phyloP scores from a whole-genome alignment of 2,888 invertebrate species.

The Drosophila planitibia region DNA sequence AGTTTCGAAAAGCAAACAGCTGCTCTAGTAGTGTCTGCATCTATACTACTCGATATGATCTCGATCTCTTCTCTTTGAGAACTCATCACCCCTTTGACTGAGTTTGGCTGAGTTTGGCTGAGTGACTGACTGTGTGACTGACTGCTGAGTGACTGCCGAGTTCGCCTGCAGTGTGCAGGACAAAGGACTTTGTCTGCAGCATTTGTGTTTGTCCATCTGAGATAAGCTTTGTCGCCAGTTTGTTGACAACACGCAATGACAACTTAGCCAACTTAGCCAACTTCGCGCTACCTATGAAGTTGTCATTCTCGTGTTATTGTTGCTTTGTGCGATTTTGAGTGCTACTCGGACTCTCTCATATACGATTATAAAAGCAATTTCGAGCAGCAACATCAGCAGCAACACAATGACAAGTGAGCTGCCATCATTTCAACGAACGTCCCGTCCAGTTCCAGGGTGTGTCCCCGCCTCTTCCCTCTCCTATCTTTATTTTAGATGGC shows the following conservation, averaged over 20 bases:
- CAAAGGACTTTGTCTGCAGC: conserved; percentile 28
- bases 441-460: conserved; percentile 35
- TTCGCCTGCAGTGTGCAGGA: conserved; percentile 3
- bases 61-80: conserved; percentile 16
- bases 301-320: conserved; percentile 36
- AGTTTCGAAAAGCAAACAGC: conserved; percentile 48
- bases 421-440: conserved; percentile 25
- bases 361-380: conserved; percentile 61
- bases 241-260: conserved; percentile 79
- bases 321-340: conserved; percentile 58
- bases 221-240: conserved; percentile 78
- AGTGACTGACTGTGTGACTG: conserved; percentile 22
- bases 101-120: conserved; percentile 31
- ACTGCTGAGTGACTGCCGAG: conserved; percentile 24
- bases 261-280: conserved; percentile 48
- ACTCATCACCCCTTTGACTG: conserved; percentile 36
- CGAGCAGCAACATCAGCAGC: conserved; percentile 41
- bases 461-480: conserved; percentile 13
- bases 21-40: conserved; percentile 57
- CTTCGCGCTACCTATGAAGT: conserved; percentile 56
- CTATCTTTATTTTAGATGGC: conserved; percentile 34
- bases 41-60: conserved; percentile 38
- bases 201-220: conserved; percentile 77
- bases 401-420: conserved; percentile 65
- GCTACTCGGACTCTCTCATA: conserved; percentile 24